These are phyloP conservation scores for Eurytoma californica DNA, from an alignment of 2,888 invertebrate species.

Conservation along the genomic window DNA sequence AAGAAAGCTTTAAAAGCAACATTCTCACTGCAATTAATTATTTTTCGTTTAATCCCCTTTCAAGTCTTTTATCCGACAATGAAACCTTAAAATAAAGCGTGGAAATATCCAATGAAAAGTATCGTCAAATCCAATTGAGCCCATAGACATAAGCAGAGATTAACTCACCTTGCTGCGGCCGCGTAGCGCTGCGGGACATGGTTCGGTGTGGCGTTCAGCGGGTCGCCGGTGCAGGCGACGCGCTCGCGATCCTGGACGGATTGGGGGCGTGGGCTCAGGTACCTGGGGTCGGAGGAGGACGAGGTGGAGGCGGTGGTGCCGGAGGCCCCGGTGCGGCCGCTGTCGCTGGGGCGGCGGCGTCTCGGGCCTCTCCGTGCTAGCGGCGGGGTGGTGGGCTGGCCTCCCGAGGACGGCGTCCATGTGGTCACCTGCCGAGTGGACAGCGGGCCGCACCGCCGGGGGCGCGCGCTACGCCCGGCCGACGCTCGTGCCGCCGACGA, in stretches of 20 bases:
- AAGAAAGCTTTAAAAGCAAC: too few species aligned
- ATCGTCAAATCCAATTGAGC: background rate
- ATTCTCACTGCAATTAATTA: too few species aligned
- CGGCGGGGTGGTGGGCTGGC: constrained; percentile 31
- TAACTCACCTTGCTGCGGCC: constrained; percentile 70
- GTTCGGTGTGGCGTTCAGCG: constrained; percentile 58
- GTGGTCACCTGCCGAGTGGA: constrained; percentile 71
- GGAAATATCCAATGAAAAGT: background rate
- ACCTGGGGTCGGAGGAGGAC: constrained; percentile 44
- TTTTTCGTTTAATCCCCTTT: too few species aligned
- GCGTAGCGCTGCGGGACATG: constrained; percentile 73
- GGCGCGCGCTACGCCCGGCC: constrained; percentile 22
- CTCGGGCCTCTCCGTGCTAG: constrained; percentile 8
- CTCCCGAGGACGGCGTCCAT: constrained; percentile 68
- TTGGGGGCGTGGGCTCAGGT: constrained; percentile 28
- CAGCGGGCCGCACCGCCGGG: constrained; percentile 49
- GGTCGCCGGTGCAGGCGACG: constrained; percentile 10
- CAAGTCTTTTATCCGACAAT: too few species aligned
- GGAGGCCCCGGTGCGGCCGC: background rate
- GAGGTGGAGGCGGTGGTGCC: constrained; percentile 39
- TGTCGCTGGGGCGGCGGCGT: background rate
- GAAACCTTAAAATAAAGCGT: too few species aligned
- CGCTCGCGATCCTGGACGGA: constrained; percentile 66
- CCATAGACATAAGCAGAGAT: background rate
- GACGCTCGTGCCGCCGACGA: constrained; percentile 49